Base-by-base conservation (phyloP, 2,797 vertebrate species). In the Acrossocheilus fasciatus region DNA sequence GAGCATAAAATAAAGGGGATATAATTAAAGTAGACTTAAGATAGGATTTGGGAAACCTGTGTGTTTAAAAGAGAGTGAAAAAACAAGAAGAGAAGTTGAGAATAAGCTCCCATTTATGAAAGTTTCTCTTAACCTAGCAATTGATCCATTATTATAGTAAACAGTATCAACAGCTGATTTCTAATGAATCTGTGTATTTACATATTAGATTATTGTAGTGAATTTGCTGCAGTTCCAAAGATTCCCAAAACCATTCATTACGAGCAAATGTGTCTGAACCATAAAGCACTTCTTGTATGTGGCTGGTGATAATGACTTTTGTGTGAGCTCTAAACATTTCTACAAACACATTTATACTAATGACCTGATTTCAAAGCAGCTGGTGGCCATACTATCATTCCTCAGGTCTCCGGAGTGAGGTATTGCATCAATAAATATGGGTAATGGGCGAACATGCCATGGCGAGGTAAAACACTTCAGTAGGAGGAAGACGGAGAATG, bases 381-480 rank as follows among this genome's bases (percentile, higher is more conserved):
- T n/a, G 26, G 76, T 68, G 83, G 89, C 83, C 34, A 1, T 82
- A 77, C 77, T 89, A 87, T 89, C 89, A 89, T 90, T 89, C 83
- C 87, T 82, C 78, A 84, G 88, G 91, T 91, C 88, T 90, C 81
- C 64, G 26, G 54, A 87, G 54, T 91, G 90, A 94, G 88, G 87
- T 91, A 93, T 93, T 87, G 89, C 89, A 88, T 84, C 89, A 93
- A 93, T 92, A 93, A 93, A 92, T 90, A 90, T 84, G 74, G 75
- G 88, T 91, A 92, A 93, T 89, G 86, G 90, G 85, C 86, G 50
- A 84, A 88, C 82, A 80, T 83, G 84, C 81, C 50, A 6, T 76
- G 47, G 64, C 4, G 1, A 47, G 47, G 72, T 66, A 85, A 59
- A 74, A 82, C 9, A 64, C 64, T 77, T 85, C 15, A 72, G 89